A percentile compares a stretch with the other conserved stretches of the same genome.
phyloP scores from a whole-genome alignment of 2,797 vertebrate genomes.

The Leuciscus waleckii region DNA sequence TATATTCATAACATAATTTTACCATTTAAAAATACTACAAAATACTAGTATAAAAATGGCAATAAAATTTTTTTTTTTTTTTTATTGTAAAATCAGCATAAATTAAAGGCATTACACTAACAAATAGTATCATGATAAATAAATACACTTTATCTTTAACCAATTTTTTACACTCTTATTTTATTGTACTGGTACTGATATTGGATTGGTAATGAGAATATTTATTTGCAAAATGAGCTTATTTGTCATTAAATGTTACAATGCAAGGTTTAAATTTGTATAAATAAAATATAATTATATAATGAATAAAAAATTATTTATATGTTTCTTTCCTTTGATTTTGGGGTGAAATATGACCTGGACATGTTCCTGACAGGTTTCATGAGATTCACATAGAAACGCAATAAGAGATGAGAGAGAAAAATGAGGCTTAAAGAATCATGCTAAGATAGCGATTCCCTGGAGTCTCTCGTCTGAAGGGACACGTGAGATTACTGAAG shows the following conservation, averaged over 20 bases:
- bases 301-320: not conserved
- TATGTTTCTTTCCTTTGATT: not conserved
- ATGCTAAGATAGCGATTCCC: constrained; percentile 62
- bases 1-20: not conserved
- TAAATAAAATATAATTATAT: not conserved
- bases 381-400: not conserved
- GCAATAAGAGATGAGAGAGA: not conserved
- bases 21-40: not conserved
- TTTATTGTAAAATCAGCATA: not conserved
- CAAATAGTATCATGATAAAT: not conserved
- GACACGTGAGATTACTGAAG: constrained; percentile 66
- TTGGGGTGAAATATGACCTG: not conserved
- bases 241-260: not conserved
- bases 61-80: no score
- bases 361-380: not conserved
- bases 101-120: not conserved
- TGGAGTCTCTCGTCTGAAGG: constrained; percentile 63
- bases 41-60: not conserved
- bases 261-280: not conserved
- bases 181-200: not conserved
- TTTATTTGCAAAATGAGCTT: not conserved
- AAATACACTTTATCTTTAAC: not conserved
- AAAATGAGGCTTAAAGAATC: constrained; percentile 35
- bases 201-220: not conserved
- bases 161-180: not conserved